phyloP scores from a whole-genome alignment of 1,140 invertebrate genomes.

The Drosophila auraria region DNA sequence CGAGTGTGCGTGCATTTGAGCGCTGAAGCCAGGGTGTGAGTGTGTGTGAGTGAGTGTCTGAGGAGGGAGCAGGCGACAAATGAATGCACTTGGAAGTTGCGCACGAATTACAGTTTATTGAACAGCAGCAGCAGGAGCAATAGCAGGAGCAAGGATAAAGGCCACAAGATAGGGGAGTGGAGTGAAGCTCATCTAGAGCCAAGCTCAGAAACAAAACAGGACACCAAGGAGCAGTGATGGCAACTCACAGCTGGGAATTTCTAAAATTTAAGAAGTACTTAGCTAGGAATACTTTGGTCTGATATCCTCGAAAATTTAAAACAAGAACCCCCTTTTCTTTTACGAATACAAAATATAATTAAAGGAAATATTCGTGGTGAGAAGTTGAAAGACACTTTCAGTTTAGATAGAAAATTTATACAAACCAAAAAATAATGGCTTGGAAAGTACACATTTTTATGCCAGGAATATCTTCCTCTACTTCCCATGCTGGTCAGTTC shows the following conservation, averaged over 20 bases:
- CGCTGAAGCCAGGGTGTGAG: conserved; percentile 2
- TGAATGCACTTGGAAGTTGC: conserved; percentile 75
- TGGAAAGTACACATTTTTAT: too few relatives aligned
- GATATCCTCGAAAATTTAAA: not conserved
- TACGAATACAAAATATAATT: not conserved
- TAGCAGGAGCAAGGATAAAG: not conserved
- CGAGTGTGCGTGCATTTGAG: conserved; percentile 52
- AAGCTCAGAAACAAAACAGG: conserved; percentile 26
- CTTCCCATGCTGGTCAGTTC: too few relatives aligned
- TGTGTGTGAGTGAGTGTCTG: conserved; percentile 15
- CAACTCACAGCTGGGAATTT: conserved; percentile 24
- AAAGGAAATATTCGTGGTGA: too few relatives aligned
- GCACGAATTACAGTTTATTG: conserved; percentile 82
- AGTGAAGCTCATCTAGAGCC: conserved; percentile 9
- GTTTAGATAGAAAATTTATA: too few relatives aligned
- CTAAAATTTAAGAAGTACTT: conserved; percentile 18
- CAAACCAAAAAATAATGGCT: too few relatives aligned
- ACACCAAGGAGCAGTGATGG: conserved; percentile 18
- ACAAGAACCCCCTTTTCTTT: not conserved
- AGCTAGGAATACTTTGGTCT: not conserved
- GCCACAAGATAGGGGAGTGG: conserved; percentile 9
- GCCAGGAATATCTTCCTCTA: too few relatives aligned
- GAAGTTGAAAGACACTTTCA: too few relatives aligned
- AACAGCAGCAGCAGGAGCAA: conserved; percentile 50
- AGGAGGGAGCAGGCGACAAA: conserved; percentile 59